phyloP scores from a whole-genome alignment of 2,888 invertebrate species.

The Parnassius orleans region DNA sequence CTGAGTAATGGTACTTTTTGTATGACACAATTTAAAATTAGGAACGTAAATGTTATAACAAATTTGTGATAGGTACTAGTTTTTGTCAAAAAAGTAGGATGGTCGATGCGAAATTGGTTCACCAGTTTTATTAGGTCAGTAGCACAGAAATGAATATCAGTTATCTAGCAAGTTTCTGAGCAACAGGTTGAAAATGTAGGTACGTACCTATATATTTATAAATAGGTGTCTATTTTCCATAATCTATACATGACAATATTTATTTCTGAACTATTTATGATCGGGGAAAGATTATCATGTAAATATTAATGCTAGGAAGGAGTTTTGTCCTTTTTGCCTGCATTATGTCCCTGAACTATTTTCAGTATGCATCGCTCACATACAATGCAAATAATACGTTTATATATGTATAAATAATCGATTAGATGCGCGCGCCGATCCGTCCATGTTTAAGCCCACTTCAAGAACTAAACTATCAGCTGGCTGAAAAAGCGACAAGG shows the following conservation, averaged over 20 bases:
- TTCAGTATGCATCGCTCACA: constrained; percentile 34
- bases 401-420: constrained; percentile 54
- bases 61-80: too few relatives aligned
- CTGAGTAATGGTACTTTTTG: too few relatives aligned
- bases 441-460: constrained; percentile 24
- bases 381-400: constrained; percentile 43
- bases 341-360: constrained; percentile 28
- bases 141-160: background rate
- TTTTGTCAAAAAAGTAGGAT: constrained; percentile 4
- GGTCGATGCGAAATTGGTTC: constrained; percentile 35
- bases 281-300: too few relatives aligned
- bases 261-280: too few relatives aligned
- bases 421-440: constrained; percentile 70
- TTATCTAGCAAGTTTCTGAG: constrained; percentile 22
- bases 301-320: too few relatives aligned
- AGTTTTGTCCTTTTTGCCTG: background rate
- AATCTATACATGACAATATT: too few relatives aligned
- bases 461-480: constrained; percentile 53
- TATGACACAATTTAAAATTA: too few relatives aligned
- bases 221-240: too few relatives aligned
- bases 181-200: constrained; percentile 25
- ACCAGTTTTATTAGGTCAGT: constrained; percentile 40
- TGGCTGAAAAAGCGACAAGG: constrained; percentile 41
- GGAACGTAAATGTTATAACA: too few relatives aligned
- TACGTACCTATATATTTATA: too few relatives aligned